Conservation (phyloP, 2,797 vertebrate species). For the Thalassophryne amazonica region DNA sequence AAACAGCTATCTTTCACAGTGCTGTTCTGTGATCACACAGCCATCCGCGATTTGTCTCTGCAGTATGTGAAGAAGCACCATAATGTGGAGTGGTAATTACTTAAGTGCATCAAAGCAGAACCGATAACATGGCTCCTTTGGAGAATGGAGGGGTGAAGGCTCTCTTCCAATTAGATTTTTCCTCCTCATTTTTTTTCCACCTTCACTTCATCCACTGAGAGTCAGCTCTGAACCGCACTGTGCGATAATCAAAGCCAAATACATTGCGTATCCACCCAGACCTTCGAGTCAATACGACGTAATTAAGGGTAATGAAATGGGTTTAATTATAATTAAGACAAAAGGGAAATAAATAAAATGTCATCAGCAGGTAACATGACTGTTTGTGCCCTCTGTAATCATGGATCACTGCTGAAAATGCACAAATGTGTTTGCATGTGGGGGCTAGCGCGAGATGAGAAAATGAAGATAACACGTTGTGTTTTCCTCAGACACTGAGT, state of each 20-base stretch:
- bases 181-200: not conserved
- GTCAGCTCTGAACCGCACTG: not conserved
- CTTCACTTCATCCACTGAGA: not conserved
- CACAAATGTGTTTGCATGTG: not conserved
- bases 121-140: slow-evolving; percentile 18
- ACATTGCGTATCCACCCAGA: slow-evolving; percentile 16
- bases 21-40: slow-evolving; percentile 17
- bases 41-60: slow-evolving; percentile 19
- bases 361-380: slow-evolving; percentile 17
- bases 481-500: no score
- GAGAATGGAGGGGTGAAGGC: not conserved
- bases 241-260: slow-evolving; percentile 18
- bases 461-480: no score
- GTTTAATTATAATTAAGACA: slow-evolving; percentile 58
- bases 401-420: slow-evolving; percentile 5
- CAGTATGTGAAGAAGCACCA: slow-evolving; percentile 35
- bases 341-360: not conserved
- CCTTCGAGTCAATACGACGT: slow-evolving; percentile 37
- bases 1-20: not conserved
- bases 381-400: slow-evolving; percentile 9
- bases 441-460: not conserved
- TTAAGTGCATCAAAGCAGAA: slow-evolving; percentile 43
- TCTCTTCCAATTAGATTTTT: slow-evolving; percentile 22
- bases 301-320: slow-evolving; percentile 59
- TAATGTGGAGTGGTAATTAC: slow-evolving; percentile 43